Conservation (phyloP, 2,113 vertebrate species). For the Chionis minor region DNA sequence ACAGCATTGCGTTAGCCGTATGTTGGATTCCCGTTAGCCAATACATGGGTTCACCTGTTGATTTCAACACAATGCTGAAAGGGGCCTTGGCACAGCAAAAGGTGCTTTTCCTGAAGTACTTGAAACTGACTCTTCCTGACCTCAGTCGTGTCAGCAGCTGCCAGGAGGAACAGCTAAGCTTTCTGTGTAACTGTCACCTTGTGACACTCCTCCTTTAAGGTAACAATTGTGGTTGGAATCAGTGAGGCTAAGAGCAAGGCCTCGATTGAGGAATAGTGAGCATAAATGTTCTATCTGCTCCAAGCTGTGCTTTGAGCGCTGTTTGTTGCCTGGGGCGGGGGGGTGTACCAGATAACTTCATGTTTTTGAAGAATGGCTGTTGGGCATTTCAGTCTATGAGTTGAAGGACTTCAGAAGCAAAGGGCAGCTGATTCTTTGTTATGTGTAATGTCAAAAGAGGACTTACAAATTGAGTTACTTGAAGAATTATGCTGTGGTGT, state of each 20-base stretch:
- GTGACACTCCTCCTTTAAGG: not conserved
- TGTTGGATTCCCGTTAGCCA: not conserved
- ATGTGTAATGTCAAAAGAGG: not conserved
- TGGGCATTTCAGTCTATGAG: not conserved
- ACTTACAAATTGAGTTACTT: not conserved
- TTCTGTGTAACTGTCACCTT: not conserved
- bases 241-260: not conserved
- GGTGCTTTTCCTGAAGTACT: not conserved
- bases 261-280: not conserved
- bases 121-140: not conserved
- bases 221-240: not conserved
- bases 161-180: not conserved
- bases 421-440: not conserved
- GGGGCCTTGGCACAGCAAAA: not conserved
- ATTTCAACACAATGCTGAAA: not conserved
- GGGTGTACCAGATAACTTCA: not conserved
- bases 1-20: not conserved
- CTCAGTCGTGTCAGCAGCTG: not conserved
- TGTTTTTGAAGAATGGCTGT: not conserved
- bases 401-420: not conserved
- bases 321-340: not conserved
- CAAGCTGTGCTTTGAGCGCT: not conserved
- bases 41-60: not conserved
- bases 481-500: not conserved
- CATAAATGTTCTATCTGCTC: not conserved